Conservation (phyloP, 2,888 invertebrate species). For the Alloplasta piceator region DNA sequence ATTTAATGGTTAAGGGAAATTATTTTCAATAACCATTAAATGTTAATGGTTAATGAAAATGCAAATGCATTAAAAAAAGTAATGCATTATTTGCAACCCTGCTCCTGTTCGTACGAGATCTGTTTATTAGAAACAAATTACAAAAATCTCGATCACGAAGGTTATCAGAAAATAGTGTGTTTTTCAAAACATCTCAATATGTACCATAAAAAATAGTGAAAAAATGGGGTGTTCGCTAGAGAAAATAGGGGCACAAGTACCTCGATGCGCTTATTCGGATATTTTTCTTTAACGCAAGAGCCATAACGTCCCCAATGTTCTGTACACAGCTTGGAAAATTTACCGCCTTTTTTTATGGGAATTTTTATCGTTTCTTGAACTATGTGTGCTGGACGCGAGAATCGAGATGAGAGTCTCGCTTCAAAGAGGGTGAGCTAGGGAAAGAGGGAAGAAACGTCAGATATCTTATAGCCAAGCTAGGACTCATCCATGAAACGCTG, state of each 20-base stretch:
- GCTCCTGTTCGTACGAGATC: no score
- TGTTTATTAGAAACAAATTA: no score
- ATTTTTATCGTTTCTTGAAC: conserved; percentile 80
- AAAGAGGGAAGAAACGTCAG: conserved; percentile 6
- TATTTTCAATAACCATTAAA: no score
- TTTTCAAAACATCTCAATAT: no score
- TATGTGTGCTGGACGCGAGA: conserved; percentile 69
- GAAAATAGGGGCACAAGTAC: conserved; percentile 19
- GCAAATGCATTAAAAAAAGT: no score
- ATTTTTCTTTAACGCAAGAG: conserved; percentile 54
- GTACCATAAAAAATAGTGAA: conserved; percentile 3
- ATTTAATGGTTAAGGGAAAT: no score
- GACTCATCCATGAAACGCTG: conserved; percentile 56
- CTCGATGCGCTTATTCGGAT: conserved; percentile 31
- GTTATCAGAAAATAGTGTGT: no score
- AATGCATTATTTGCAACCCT: no score
- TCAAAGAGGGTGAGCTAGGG: neutral
- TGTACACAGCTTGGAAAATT: conserved; percentile 68
- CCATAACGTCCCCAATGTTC: conserved; percentile 63
- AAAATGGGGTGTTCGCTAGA: neutral
- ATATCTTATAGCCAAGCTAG: conserved; percentile 30
- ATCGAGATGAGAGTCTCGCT: conserved; percentile 38
- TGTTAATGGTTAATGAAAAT: no score
- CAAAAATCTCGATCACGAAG: no score
- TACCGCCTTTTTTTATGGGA: conserved; percentile 79